A percentile compares a stretch with the other conserved stretches of the same genome.
Conservation (phyloP, 2,113 vertebrate genomes). For the Pipa parva region DNA sequence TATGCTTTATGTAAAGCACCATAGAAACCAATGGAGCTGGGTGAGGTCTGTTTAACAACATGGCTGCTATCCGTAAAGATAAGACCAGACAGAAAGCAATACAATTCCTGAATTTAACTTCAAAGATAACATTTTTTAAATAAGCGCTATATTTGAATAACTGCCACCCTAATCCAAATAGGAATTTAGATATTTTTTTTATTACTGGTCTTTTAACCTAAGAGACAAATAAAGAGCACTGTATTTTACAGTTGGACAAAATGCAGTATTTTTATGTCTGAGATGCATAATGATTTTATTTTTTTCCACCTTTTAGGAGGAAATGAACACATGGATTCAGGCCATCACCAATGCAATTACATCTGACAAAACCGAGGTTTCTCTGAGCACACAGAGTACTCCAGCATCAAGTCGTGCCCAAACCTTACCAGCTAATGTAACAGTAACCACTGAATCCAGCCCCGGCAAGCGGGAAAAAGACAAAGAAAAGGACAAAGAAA, state of each 20-base stretch:
- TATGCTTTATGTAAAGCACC: too few relatives aligned
- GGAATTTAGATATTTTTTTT: too few relatives aligned
- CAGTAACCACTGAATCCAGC: conserved; percentile 83
- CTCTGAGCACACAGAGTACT: conserved; percentile 83
- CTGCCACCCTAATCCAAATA: too few relatives aligned
- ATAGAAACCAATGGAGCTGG: too few relatives aligned
- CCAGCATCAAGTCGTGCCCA: conserved; percentile 87
- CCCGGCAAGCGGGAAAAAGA: conserved; percentile 89
- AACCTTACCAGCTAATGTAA: conserved; percentile 83
- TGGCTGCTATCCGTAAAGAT: too few relatives aligned
- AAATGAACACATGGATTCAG: conserved; percentile 98
- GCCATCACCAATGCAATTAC: conserved; percentile 80
- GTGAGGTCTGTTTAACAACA: too few relatives aligned
- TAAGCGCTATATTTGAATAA: too few relatives aligned
- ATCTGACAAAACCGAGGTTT: conserved; percentile 72
- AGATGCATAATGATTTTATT: not conserved
- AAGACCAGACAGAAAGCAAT: too few relatives aligned
- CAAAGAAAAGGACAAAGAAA: conserved; percentile 89
- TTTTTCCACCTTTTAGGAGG: conserved; percentile 82
- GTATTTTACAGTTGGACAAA: rapidly evolving
- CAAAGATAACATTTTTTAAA: too few relatives aligned
- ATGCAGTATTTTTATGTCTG: not conserved
- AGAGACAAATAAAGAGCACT: rapidly evolving
- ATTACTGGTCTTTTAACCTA: too few relatives aligned
- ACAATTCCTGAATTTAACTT: too few relatives aligned